phyloP scores from a whole-genome alignment of 1,140 invertebrate genomes.

The Subanguina moxae region DNA sequence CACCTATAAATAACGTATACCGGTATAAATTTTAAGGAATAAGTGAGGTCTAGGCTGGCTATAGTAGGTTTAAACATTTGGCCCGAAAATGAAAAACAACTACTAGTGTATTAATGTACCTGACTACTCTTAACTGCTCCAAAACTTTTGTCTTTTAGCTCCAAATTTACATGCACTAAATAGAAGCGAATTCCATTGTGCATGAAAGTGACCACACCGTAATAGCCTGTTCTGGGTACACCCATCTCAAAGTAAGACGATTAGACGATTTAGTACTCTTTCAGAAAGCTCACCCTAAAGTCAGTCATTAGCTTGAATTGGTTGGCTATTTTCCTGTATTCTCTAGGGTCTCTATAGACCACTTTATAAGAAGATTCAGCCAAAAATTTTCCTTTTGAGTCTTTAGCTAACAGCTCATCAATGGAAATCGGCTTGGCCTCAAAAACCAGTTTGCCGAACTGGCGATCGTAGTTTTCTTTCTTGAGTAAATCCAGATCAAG shows the following conservation, averaged over 20 bases:
- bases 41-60: too few species aligned
- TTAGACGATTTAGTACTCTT: not conserved
- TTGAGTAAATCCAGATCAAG: slow-evolving; percentile 39
- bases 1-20: slow-evolving; percentile 3
- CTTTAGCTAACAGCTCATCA: slow-evolving; percentile 11
- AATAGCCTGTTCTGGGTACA: slow-evolving; percentile 52
- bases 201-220: slow-evolving; percentile 48
- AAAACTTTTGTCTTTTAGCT: slow-evolving; percentile 23
- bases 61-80: too few species aligned
- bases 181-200: slow-evolving; percentile 41
- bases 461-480: slow-evolving; percentile 34
- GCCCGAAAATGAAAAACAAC: too few species aligned
- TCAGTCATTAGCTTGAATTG: slow-evolving; percentile 53
- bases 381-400: not conserved
- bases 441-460: slow-evolving; percentile 22
- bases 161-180: slow-evolving; percentile 35
- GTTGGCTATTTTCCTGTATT: slow-evolving; percentile 46
- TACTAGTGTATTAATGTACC: too few species aligned
- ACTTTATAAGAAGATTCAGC: slow-evolving; percentile 35
- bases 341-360: slow-evolving; percentile 43
- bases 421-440: slow-evolving; percentile 27
- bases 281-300: slow-evolving; percentile 34
- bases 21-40: too few species aligned
- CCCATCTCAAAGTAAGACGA: slow-evolving; percentile 40
- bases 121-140: not conserved